Percentiles rank a stretch among this genome's conserved stretches.
Conservation (phyloP, 35 echinoderm and acorn worm genomes). For the Eucidaris tribuloides region DNA sequence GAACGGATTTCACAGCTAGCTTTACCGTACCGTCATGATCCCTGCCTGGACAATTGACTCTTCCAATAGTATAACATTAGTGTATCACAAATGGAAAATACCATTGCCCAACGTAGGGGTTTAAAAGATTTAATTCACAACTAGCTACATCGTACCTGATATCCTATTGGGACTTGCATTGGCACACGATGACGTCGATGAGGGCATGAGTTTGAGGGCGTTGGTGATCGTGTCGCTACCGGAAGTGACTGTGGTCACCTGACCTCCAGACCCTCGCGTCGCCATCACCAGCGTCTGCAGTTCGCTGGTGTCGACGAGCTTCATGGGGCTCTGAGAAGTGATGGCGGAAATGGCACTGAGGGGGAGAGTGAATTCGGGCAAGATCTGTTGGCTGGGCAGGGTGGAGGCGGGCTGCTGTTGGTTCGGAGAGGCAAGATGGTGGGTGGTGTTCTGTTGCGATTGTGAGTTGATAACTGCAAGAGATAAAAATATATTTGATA, state of each 20-base stretch:
- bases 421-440: conserved; percentile 21
- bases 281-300: conserved; percentile 13
- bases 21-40: no score
- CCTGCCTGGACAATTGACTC: no score
- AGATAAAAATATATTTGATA: conserved; percentile 32
- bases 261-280: background rate
- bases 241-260: background rate
- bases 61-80: no score
- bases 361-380: conserved; percentile 7
- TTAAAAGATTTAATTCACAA: no score
- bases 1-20: no score
- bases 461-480: conserved; percentile 37
- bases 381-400: background rate
- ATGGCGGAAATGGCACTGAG: conserved; percentile 11
- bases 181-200: conserved; percentile 3
- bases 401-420: background rate
- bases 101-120: no score
- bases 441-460: conserved; percentile 33
- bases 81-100: no score
- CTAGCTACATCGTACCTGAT: background rate
- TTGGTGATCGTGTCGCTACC: background rate
- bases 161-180: conserved; percentile 1
- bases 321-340: background rate
- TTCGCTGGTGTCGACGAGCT: conserved; percentile 15
- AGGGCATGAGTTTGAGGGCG: background rate